Conservation (phyloP, 1,140 invertebrate species). For the Drosophila nannoptera region DNA sequence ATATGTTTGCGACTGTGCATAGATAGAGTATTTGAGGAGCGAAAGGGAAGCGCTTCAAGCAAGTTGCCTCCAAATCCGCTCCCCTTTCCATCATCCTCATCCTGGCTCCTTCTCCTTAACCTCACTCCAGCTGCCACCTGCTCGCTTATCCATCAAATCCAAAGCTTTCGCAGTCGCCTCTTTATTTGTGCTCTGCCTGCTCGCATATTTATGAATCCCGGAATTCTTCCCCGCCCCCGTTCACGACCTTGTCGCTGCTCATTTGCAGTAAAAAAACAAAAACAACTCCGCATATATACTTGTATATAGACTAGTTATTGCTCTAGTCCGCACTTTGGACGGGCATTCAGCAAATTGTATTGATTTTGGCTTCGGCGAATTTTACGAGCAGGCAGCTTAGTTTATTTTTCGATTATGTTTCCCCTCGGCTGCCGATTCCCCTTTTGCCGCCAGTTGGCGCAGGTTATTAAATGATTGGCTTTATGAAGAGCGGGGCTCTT, state of each 20-base stretch:
- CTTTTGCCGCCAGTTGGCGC: slow-evolving; percentile 8
- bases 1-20: too few species aligned
- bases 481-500: not conserved
- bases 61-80: too few species aligned
- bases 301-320: slow-evolving; percentile 35
- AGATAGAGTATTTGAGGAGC: too few species aligned
- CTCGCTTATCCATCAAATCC: slow-evolving; percentile 1
- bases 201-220: slow-evolving; percentile 58
- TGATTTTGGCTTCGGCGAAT: slow-evolving; percentile 45
- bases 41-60: too few species aligned
- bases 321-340: not conserved
- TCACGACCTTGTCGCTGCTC: slow-evolving; percentile 29
- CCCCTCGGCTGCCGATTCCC: not conserved
- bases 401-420: slow-evolving; percentile 16
- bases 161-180: not conserved
- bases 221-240: slow-evolving; percentile 14
- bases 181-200: slow-evolving; percentile 8
- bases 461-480: slow-evolving; percentile 50
- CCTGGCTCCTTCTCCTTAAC: too few species aligned
- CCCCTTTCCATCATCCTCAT: too few species aligned
- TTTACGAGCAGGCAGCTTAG: slow-evolving; percentile 43
- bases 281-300: slow-evolving; percentile 2
- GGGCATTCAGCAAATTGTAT: slow-evolving; percentile 40
- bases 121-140: too few species aligned
- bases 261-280: slow-evolving; percentile 65